These are phyloP conservation scores for Micromys minutus DNA, from an alignment of 2,113 vertebrate species.

Conservation along the genomic window DNA sequence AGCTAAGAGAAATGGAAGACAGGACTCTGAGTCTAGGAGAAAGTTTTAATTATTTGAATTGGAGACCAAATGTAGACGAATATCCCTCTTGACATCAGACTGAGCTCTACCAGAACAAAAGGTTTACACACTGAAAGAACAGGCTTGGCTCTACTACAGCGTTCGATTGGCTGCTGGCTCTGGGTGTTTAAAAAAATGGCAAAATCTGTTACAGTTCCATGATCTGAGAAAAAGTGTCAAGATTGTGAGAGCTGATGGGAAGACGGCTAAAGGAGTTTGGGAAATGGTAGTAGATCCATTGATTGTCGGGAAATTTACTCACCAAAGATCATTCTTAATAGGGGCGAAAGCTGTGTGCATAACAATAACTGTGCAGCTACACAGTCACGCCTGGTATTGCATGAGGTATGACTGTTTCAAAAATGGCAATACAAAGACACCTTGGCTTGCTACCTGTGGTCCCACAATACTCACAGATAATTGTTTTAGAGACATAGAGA, in stretches of 20 bases:
- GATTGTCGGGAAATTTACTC: background rate
- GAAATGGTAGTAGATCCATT: background rate
- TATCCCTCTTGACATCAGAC: background rate
- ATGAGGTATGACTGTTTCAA: background rate
- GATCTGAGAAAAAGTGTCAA: background rate
- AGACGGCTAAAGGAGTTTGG: background rate
- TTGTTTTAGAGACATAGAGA: background rate
- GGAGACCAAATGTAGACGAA: background rate
- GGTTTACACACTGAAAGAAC: background rate
- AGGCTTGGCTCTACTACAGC: too few species aligned
- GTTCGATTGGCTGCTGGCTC: background rate
- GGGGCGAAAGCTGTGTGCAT: too few species aligned
- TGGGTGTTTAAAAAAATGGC: background rate
- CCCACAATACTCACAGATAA: background rate
- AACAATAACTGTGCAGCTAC: background rate
- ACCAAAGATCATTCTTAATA: background rate
- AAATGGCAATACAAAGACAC: background rate
- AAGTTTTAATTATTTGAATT: background rate
- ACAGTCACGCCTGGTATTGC: background rate
- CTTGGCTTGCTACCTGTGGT: background rate
- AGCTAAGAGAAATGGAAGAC: background rate
- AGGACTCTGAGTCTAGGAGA: too few species aligned
- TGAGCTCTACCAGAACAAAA: background rate
- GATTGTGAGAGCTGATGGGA: background rate
- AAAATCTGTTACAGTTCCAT: background rate